Conservation (phyloP, 2,797 vertebrate species). For the Acomys russatus region DNA sequence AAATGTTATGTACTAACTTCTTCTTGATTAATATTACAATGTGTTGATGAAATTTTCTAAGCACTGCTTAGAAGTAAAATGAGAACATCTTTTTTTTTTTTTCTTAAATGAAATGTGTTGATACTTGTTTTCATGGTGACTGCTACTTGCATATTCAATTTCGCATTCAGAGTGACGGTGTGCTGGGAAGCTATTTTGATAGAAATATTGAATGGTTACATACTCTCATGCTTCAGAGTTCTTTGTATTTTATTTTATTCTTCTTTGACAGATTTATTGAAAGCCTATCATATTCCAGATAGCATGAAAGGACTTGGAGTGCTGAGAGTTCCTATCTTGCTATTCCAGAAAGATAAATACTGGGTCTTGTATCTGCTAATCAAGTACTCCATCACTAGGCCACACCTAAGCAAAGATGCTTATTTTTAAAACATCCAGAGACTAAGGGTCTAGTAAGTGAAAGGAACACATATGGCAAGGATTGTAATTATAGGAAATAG, state of each 20-base stretch:
- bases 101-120: constrained; percentile 72
- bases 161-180: constrained; percentile 28
- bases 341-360: not conserved
- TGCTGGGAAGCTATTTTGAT: constrained; percentile 67
- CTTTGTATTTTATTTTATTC: constrained; percentile 24
- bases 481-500: not conserved
- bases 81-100: constrained; percentile 56
- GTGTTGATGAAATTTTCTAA: constrained; percentile 83
- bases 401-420: not conserved
- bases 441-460: not conserved
- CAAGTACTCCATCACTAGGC: not conserved
- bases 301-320: not conserved
- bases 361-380: not conserved
- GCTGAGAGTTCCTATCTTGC: not conserved
- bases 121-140: constrained; percentile 78
- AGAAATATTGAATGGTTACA: constrained; percentile 58
- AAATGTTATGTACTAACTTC: constrained; percentile 84
- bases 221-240: not conserved
- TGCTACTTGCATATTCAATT: constrained; percentile 75
- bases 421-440: not conserved
- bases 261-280: constrained; percentile 41
- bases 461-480: not conserved
- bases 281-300: not conserved
- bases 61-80: constrained; percentile 50
- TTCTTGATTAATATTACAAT: constrained; percentile 86